Conservation (phyloP, 2,888 invertebrate species). For the Apodemia mormo region DNA sequence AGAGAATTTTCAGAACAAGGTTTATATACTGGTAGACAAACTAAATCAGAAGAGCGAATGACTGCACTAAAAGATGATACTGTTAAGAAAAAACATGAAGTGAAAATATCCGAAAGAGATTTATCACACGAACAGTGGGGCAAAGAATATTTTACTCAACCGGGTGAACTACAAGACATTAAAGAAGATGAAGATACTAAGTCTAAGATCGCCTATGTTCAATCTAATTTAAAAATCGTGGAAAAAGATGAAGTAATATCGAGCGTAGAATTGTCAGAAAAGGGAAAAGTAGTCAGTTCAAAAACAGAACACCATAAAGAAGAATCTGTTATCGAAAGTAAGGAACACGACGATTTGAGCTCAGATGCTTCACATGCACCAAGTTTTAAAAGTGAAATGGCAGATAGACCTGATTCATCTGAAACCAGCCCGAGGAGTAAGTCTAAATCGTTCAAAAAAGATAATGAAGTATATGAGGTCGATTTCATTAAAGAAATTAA, state of each 20-base stretch:
- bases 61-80: constrained; percentile 76
- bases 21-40: constrained; percentile 69
- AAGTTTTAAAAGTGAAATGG: constrained; percentile 69
- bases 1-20: constrained; percentile 73
- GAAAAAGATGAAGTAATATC: constrained; percentile 74
- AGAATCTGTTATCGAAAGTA: constrained; percentile 74
- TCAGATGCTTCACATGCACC: constrained; percentile 74
- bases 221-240: constrained; percentile 67
- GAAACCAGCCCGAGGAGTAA: constrained; percentile 72
- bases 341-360: constrained; percentile 74
- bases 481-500: constrained; percentile 80
- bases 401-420: constrained; percentile 64
- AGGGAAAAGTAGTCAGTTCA: constrained; percentile 74
- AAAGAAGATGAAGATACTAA: constrained; percentile 68
- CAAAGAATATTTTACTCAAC: constrained; percentile 77
- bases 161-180: constrained; percentile 71
- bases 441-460: constrained; percentile 75
- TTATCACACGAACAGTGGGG: constrained; percentile 79
- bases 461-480: constrained; percentile 75
- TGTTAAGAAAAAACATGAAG: constrained; percentile 71
- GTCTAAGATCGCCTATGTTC: constrained; percentile 67
- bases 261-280: constrained; percentile 68
- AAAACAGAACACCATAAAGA: constrained; percentile 72
- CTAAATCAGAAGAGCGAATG: constrained; percentile 75
- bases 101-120: constrained; percentile 78